Evolutionary conservation across 2,797 vertebrate genomes (phyloP).

Genomic region (Eospalax fontanierii): DNA sequence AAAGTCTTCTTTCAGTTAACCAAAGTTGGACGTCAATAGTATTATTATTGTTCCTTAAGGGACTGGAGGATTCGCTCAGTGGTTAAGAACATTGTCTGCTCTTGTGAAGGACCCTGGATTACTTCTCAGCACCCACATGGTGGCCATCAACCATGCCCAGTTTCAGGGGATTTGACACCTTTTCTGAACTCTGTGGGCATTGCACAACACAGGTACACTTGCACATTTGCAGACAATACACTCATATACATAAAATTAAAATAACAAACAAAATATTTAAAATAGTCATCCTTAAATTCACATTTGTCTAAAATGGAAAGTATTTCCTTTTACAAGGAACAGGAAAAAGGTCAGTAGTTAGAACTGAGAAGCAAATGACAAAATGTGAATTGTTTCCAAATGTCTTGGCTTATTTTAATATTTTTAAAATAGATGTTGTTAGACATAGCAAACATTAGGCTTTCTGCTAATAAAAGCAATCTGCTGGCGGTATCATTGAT

Average conservation of each 20-base stretch:
- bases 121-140: too few relatives aligned
- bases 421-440: not conserved
- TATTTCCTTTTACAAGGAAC: not conserved
- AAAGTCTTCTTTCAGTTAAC: not conserved
- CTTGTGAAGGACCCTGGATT: too few relatives aligned
- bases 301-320: not conserved
- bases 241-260: too few relatives aligned
- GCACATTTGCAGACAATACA: too few relatives aligned
- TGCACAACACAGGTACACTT: too few relatives aligned
- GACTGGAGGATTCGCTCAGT: too few relatives aligned
- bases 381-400: not conserved
- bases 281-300: not conserved
- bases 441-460: not conserved
- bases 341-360: not conserved
- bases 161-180: too few relatives aligned
- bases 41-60: too few relatives aligned
- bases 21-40: not conserved
- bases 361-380: not conserved
- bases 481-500: not conserved
- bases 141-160: too few relatives aligned
- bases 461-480: not conserved
- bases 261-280: not conserved
- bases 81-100: too few relatives aligned
- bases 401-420: not conserved
- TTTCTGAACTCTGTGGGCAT: too few relatives aligned